A percentile compares a stretch with the other conserved stretches of the same genome.
Conservation (phyloP, 2,113 vertebrate species). For the Centropus unirufus region DNA sequence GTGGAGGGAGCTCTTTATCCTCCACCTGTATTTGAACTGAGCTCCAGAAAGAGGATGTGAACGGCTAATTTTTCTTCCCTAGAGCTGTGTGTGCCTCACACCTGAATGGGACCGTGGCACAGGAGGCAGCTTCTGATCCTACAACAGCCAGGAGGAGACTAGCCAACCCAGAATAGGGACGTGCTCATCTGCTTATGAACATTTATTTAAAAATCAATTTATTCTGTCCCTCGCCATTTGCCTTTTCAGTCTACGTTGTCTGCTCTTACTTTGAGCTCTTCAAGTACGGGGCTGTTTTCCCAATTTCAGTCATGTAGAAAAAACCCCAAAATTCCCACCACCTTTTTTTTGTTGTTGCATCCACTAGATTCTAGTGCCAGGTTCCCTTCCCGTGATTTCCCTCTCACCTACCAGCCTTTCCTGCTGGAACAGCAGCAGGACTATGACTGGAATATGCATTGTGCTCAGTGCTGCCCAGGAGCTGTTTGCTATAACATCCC, state of each 20-base stretch:
- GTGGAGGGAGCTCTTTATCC: neutral
- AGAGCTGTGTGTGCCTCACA: fast-evolving
- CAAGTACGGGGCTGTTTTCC: neutral
- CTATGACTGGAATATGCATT: fast-evolving
- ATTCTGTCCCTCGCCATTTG: neutral
- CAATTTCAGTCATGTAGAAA: neutral
- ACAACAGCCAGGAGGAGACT: neutral
- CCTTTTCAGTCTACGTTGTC: neutral
- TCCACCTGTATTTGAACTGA: neutral
- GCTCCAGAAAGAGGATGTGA: neutral
- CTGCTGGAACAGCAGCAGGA: neutral
- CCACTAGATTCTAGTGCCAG: neutral
- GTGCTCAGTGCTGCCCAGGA: neutral
- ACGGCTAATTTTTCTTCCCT: neutral
- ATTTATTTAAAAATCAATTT: neutral
- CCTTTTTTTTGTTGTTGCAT: neutral
- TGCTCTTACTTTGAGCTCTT: neutral
- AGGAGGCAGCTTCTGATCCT: neutral
- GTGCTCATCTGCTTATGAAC: neutral
- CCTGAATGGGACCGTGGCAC: neutral
- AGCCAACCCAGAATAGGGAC: neutral
- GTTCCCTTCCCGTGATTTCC: neutral
- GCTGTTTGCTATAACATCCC: neutral
- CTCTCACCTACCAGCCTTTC: neutral
- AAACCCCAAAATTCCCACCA: neutral